phyloP scores from a whole-genome alignment of 2,888 invertebrate genomes.

The Drosophila algonquin region DNA sequence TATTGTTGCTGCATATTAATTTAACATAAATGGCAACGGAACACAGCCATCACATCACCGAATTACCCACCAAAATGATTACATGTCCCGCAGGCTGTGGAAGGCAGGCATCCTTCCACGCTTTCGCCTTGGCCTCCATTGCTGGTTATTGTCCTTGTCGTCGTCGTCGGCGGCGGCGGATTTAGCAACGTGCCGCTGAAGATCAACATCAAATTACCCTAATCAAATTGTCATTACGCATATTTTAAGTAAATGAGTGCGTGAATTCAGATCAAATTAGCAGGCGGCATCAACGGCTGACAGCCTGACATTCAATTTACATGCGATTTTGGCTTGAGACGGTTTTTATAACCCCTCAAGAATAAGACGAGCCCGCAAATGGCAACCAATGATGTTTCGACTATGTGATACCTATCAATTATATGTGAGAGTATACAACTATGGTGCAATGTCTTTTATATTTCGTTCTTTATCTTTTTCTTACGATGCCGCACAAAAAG shows the following conservation, averaged over 20 bases:
- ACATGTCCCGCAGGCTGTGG: conserved; percentile 34
- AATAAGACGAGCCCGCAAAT: neutral
- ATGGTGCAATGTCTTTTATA: no score
- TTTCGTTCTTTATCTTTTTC: no score
- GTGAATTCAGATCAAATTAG: conserved; percentile 71
- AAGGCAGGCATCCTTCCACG: neutral
- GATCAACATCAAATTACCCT: conserved; percentile 77
- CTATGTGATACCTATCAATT: neutral
- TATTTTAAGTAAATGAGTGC: conserved; percentile 77
- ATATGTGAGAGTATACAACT: no score
- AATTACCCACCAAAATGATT: conserved; percentile 62
- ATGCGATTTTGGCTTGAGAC: conserved; percentile 26
- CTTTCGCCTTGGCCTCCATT: conserved; percentile 19
- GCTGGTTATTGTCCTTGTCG: conserved; percentile 2
- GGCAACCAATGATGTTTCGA: neutral
- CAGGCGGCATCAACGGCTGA: conserved; percentile 22
- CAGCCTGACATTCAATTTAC: conserved; percentile 43
- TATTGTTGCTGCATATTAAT: conserved; percentile 72
- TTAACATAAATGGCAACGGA: conserved; percentile 66
- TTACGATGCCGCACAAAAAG: no score
- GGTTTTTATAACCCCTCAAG: conserved; percentile 21
- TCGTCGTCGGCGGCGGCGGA: conserved; percentile 22
- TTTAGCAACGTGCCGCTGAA: conserved; percentile 43
- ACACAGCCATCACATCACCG: conserved; percentile 63
- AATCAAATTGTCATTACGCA: conserved; percentile 79